Evolutionary conservation across 2,113 vertebrate species (phyloP), one percentile per base, ranked within the genome.

Genomic region (Plestiodon gilberti): DNA sequence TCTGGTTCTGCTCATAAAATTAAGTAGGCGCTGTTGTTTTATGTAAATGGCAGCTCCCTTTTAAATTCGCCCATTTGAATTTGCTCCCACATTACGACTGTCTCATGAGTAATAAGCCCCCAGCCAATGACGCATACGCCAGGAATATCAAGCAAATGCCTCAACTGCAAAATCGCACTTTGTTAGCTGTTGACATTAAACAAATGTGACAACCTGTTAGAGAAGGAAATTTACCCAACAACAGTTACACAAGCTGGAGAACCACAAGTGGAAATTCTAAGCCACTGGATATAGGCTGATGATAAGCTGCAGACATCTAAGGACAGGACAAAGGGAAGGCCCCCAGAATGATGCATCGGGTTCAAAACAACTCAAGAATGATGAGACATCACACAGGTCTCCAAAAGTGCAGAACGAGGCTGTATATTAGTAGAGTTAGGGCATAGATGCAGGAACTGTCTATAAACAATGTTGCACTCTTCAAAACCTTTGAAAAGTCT

Each of bases 151-250:
- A 93, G 28, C 7, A 76, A 38, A 85, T 55, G 5, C 67, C 79
- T 89, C 89, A 4, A 67, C 83, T 83, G 43, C 83, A 82, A 90
- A 85, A 61, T 86, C 86, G 1, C 1, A 17, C 40, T 89, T 81
- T 81, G 65, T 83, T 90, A n/a, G 28, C 33, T 91, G 59, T 81
- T 87, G 65, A 84, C 25, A 79, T 86, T 89, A 93, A 91, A 76
- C 38, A n/a, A 82, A 78, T 88, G n/a, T 82, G 76, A 83, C 87
- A 88, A 86, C 6, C 4, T 84, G 67, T 80, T 93, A 69, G 76
- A 89, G 90, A 91, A 79, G n/a, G 7, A 91, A 91, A 89, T 91
- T 88, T 85, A 1, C 48, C 69, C 64, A 77, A 73, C 40, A 70
- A 88, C 88, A 22, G 84, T 90, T 70, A 89, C 13, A 82, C 1